Evolutionary conservation across 2,888 invertebrate genomes (phyloP).

Genomic region (Agriotes lineatus): DNA sequence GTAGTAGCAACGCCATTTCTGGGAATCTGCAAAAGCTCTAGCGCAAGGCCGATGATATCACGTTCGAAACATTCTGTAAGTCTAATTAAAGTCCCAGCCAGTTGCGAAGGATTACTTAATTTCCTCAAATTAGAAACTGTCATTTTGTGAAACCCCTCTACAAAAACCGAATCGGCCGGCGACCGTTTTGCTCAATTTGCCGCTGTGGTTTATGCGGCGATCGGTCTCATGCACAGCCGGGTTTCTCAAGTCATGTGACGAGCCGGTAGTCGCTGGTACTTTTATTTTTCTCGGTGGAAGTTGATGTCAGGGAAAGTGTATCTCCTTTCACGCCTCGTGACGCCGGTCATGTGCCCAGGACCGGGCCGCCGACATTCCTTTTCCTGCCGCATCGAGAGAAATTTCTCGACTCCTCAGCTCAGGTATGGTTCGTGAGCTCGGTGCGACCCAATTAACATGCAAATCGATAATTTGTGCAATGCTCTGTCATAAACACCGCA

Average conservation of each 20-base stretch:
- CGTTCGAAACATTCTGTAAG: no score
- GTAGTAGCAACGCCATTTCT: no score
- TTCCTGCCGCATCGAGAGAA: slow-evolving; percentile 6
- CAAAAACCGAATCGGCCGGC: no score
- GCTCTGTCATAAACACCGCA: not conserved
- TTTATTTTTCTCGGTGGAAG: slow-evolving; percentile 30
- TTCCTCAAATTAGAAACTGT: no score
- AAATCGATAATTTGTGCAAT: not conserved
- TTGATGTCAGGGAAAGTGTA: slow-evolving; percentile 34
- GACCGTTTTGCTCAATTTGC: not conserved
- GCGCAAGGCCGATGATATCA: no score
- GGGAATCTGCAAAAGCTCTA: no score
- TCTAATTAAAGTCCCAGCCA: no score
- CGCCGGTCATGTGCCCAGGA: slow-evolving; percentile 28
- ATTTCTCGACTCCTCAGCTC: slow-evolving; percentile 5
- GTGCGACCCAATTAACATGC: slow-evolving; percentile 1
- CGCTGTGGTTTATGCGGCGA: slow-evolving; percentile 3
- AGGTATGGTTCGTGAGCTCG: slow-evolving; percentile 1
- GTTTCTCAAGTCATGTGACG: slow-evolving; percentile 31
- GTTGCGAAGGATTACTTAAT: no score
- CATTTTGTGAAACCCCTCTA: no score
- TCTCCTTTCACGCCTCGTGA: slow-evolving; percentile 39
- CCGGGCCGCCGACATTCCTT: slow-evolving; percentile 18
- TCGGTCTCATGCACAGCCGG: not conserved
- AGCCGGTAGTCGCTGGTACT: slow-evolving; percentile 23